Evolutionary conservation across 2,888 invertebrate species (phyloP), one percentile per base, ranked within the genome.

Genomic region (Pseudococcus longispinus): DNA sequence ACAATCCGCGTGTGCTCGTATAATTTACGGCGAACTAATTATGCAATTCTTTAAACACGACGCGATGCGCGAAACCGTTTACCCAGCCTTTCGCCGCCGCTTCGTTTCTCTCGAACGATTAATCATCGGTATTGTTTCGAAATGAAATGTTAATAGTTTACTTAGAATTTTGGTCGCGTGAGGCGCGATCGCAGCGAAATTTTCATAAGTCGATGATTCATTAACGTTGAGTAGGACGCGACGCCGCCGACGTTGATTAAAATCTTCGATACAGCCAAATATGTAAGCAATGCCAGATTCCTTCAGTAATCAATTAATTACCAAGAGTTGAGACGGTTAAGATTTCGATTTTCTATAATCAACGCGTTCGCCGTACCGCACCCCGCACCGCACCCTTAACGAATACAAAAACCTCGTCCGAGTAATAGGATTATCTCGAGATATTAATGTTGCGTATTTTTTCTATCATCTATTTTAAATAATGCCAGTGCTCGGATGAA

Each of bases 101-200:
- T 23, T 8, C 55, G n/a, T 55, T 55, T n/a, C 23, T 60, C 60
- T 37, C 29, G 23, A n/a, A 80, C 77, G 77, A 80, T 80, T 80
- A 80, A 80, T 80, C 77, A 80, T 80, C 77, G 77, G 77, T 80
- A 80, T 80, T 80, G 77, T 80, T 74, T 42, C 32, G 18, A 80
- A 80, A 80, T 80, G 77, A 42, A 80, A 42, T 13, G 77, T 80
- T 80, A 80, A 80, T 80, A 80, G 77, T 42, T 80, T 80, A 13
- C 13, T 2, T 80, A 5, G 60, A 60, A 60, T 60, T 60, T 60
- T n/a, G 6, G 55, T n/a, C 23, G n/a, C 8, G 51, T 23, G 9
- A 55, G 51, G 42, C 32, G 32, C 32, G 77, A n/a, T 80, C 20
- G 20, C 42, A 1, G 18, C 18, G 42, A 80, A 80, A 42, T 80